Base-by-base conservation (phyloP, 2,888 invertebrate species). In the Tromatobia lineatoria region DNA sequence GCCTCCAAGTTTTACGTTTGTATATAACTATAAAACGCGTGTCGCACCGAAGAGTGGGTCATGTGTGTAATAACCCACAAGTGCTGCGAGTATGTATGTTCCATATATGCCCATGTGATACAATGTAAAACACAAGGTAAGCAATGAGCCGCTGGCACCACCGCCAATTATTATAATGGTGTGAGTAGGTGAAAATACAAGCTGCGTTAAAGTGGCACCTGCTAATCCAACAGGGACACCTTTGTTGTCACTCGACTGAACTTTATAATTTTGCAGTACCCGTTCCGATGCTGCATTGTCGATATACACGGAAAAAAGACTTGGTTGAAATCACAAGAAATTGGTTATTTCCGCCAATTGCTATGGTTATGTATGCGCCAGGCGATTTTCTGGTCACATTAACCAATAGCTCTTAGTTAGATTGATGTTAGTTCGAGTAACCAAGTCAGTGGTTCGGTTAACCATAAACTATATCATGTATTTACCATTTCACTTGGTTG, bases 1-100 rank as follows among this genome's bases (percentile, higher is more conserved):
- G 34, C 38, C 11, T 20, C 64, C 38, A 64, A 64, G 64, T 64
- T 64, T 64, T 38, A 20, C 64, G 20, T n/a, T 38, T 61, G 34
- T 18, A 52, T 29, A n/a, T 47, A 25, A 13, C 38, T 38, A 38
- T 38, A 45, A 25, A 29, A 70, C 52, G 54, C 52, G 38, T 42
- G 15, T 34, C 61, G 29, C 42, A 64, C 38, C 7, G 64, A n/a
- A 18, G 64, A 38, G 10, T 64, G 64, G 38, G 64, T 38, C 57
- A 23, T 25, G 15, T 23, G 25, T 57, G 57, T 15, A 25, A 57
- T 57, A 57, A 57, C 25, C 25, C 57, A 57, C 23, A 57, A 57
- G 57, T 57, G 57, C 15, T 20, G 8, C 20, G 6, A 20, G 38
- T 38, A n/a, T 64, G 3, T 42, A 38, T 18, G 8, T 3, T 11